Base-by-base conservation (phyloP, 2,113 vertebrate species). In the human (Homo sapiens) region DNA sequence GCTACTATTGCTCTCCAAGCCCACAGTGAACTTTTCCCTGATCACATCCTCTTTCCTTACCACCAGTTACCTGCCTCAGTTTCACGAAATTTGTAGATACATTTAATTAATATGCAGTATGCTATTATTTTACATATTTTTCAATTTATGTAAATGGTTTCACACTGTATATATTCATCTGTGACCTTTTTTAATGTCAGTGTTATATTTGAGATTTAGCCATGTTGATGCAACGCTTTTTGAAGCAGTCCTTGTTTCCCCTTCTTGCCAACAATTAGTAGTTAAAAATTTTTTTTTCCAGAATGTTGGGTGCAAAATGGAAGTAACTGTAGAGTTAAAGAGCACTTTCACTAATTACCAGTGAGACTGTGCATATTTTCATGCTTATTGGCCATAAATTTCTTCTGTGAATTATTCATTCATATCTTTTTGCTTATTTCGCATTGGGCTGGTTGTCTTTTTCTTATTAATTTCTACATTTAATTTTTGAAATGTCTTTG, bases 341-440 rank as follows among this genome's bases (percentile, higher is more conserved):
- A 52, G 2, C 16, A 50, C 83, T 90, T 87, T 27, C 25, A 12
- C 0, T 81, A 23, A 16, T 90, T 96, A 57, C 6, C n/a, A 61
- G 14, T 76, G 55, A 93, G 45, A 16, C 38, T 64, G 18, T 82
- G 0, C 27, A 10, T 89, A 22, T 72, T 95, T 96, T 88, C n/a
- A 27, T 76, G 22, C 73, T 94, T 72, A 18, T 94, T 83, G 22
- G 27, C 30, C 3, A 45, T 76, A 45, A 6, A 79, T 79, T 89
- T 95, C 20, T 95, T 89, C 22, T 96, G 25, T 87, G 18, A 93
- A 90, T 82, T 95, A 52, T 27, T 22, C n/a, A 38, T 81, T 94
- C 8, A 5, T 93, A 32, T 80, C 7, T 84, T 90, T 86, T 55
- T 43, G 40, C 10, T 5, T 10, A 64, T 73, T 91, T 97, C 91